Percentiles rank a stretch among this genome's conserved stretches.
Evolutionary conservation across 2,888 invertebrate genomes (phyloP).

Genomic region (Nebria salina): DNA sequence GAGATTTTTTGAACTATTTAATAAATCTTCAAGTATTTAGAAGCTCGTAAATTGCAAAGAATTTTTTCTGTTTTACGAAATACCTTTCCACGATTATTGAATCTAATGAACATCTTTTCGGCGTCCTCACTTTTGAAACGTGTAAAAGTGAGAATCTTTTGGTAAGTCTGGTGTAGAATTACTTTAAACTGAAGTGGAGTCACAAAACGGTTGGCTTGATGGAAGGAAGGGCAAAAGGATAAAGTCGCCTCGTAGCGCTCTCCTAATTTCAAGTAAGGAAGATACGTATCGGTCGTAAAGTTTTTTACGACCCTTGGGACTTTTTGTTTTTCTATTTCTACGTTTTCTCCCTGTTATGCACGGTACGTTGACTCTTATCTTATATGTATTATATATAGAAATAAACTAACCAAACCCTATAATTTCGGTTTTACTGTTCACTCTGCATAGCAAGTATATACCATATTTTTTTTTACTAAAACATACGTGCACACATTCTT

Average conservation of each 20-base stretch:
- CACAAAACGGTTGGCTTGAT: conserved; percentile 9
- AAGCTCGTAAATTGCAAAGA: no score
- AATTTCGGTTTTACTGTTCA: conserved; percentile 11
- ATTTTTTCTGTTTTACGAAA: no score
- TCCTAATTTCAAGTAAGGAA: conserved; percentile 40
- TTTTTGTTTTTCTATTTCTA: conserved; percentile 41
- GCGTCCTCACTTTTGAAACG: neutral
- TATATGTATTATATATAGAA: conserved; percentile 22
- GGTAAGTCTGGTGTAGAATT: conserved; percentile 14
- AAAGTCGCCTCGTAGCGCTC: conserved; percentile 24
- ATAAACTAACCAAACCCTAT: conserved; percentile 32
- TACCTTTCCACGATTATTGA: no score
- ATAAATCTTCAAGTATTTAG: no score
- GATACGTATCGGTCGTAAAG: conserved; percentile 40
- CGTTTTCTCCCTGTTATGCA: conserved; percentile 24
- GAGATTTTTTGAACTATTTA: no score
- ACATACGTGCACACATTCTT: neutral
- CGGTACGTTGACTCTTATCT: conserved; percentile 20
- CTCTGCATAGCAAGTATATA: neutral
- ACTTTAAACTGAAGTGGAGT: conserved; percentile 22
- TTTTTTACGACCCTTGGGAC: conserved; percentile 35
- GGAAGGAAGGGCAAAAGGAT: conserved; percentile 16
- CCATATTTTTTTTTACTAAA: neutral
- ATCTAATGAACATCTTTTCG: no score
- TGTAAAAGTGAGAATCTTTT: conserved; percentile 24